Evolutionary conservation across 2,797 vertebrate species (phyloP).

Genomic region (Sebastes paucispinis): DNA sequence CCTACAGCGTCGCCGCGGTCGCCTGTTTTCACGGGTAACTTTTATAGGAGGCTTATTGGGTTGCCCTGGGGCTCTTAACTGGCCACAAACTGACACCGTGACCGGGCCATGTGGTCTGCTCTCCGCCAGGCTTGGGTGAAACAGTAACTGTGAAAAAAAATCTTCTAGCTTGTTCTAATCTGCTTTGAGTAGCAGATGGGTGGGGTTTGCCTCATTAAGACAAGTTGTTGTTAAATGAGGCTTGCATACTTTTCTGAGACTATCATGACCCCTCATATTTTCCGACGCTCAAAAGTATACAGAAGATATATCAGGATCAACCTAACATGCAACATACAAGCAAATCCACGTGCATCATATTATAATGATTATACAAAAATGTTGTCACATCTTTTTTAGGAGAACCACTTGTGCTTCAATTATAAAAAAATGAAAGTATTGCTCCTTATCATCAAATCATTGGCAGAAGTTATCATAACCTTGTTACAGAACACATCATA

Average conservation of each 20-base stretch:
- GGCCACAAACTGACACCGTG: constrained; percentile 42
- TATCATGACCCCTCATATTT: constrained; percentile 10
- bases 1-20: constrained; percentile 1
- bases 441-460: no score
- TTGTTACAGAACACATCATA: no score
- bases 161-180: constrained; percentile 23
- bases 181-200: constrained; percentile 13
- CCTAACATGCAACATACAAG: neutral
- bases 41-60: constrained; percentile 43
- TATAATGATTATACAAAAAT: neutral
- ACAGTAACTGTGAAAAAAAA: neutral
- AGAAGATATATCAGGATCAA: neutral
- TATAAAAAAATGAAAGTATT: no score
- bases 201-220: constrained; percentile 22
- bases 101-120: constrained; percentile 12
- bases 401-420: neutral
- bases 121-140: neutral
- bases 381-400: neutral
- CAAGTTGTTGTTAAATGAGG: constrained; percentile 31
- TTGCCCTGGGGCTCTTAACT: constrained; percentile 28
- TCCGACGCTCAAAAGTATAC: constrained; percentile 10
- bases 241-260: constrained; percentile 28
- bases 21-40: constrained; percentile 15
- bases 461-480: no score
- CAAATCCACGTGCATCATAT: neutral